Evolutionary conservation across 2,113 vertebrate species (phyloP).

Genomic region (Pleuronectes platessa): DNA sequence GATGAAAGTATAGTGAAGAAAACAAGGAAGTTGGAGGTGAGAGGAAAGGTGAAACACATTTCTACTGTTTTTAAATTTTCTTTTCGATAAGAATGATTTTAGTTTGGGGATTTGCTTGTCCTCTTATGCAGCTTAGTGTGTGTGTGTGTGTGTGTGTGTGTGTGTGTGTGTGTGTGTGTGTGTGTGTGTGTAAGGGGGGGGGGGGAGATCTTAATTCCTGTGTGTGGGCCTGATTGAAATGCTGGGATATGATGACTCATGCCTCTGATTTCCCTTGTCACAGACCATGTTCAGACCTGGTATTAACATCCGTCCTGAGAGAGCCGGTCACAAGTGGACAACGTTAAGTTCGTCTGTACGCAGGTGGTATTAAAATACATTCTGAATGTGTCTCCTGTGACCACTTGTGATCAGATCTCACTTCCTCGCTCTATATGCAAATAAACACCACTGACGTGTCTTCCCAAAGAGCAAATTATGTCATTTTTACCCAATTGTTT

Average conservation of each 20-base stretch:
- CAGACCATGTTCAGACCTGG: not conserved
- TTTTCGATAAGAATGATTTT: not conserved
- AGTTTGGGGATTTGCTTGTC: not conserved
- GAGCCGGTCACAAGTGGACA: too few relatives aligned
- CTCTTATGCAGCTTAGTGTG: not conserved
- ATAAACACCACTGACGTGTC: not conserved
- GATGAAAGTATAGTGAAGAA: slow-evolving; percentile 25
- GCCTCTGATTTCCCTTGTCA: not conserved
- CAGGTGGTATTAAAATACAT: not conserved
- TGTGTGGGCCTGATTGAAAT: not conserved
- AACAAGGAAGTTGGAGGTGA: slow-evolving; percentile 20
- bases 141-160: too few relatives aligned
- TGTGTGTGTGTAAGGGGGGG: not conserved
- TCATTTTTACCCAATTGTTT: too few relatives aligned
- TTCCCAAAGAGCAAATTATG: too few relatives aligned
- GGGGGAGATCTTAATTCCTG: not conserved
- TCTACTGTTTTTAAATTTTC: not conserved
- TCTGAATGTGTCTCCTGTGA: not conserved
- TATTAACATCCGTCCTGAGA: too few relatives aligned
- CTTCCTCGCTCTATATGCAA: not conserved
- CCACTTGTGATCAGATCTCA: not conserved
- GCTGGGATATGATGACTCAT: not conserved
- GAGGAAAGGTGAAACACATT: not conserved
- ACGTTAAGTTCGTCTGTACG: too few relatives aligned
- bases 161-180: not conserved